These are phyloP conservation scores for Drosophila affinis DNA, from an alignment of 2,888 invertebrate genomes.

Conservation along the genomic window DNA sequence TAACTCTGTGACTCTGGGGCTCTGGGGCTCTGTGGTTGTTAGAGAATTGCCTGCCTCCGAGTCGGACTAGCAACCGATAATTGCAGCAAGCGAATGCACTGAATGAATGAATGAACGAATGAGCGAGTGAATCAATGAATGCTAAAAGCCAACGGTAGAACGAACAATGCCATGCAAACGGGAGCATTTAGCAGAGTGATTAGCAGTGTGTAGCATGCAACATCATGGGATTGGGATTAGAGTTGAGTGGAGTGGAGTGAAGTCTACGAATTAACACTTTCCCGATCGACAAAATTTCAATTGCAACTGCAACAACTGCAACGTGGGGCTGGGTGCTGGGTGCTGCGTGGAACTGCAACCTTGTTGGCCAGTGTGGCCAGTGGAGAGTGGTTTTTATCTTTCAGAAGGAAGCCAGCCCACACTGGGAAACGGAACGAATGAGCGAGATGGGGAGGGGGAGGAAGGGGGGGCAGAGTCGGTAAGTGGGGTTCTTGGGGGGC, in stretches of 20 bases:
- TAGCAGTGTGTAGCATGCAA: conserved; percentile 66
- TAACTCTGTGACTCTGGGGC: conserved; percentile 2
- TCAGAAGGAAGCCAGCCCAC: conserved; percentile 49
- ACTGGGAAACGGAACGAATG: conserved; percentile 26
- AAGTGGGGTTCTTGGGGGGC: conserved; percentile 1
- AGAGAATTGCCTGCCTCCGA: background rate
- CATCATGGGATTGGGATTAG: conserved; percentile 25
- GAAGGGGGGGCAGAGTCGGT: background rate
- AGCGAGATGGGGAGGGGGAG: conserved; percentile 11
- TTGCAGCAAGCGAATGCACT: conserved; percentile 59
- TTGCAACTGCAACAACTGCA: background rate
- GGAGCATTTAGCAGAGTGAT: conserved; percentile 71
- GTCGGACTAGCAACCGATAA: conserved; percentile 55
- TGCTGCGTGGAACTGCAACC: background rate
- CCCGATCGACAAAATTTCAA: conserved; percentile 21
- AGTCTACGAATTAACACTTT: conserved; percentile 64
- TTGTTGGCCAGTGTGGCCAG: background rate
- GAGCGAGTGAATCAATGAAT: conserved; percentile 49
- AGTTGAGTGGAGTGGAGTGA: conserved; percentile 8
- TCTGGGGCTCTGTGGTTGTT: conserved; percentile 1
- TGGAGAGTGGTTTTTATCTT: conserved; percentile 15
- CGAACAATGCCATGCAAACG: conserved; percentile 65
- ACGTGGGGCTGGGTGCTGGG: no score
- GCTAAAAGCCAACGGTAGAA: conserved; percentile 54
- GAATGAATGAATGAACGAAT: conserved; percentile 58